Conservation (phyloP, 2,113 vertebrate species). For the Aldabrachelys gigantea region DNA sequence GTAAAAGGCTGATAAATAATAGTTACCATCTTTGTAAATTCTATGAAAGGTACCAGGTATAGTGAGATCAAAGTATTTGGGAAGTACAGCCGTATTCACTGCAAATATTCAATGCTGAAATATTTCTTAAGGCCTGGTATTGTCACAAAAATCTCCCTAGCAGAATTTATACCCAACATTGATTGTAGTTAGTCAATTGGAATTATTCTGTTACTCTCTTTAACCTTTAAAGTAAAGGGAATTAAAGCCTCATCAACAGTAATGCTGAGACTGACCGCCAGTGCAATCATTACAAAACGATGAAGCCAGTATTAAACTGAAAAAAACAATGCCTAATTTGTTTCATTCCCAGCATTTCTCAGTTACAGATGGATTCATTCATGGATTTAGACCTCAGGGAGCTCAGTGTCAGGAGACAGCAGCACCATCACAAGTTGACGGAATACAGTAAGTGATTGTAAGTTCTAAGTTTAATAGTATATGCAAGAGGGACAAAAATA, state of each 20-base stretch:
- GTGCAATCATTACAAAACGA: neutral
- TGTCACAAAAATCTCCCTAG: slow-evolving; percentile 27
- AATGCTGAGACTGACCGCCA: neutral
- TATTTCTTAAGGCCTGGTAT: neutral
- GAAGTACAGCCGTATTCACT: neutral
- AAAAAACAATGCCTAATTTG: slow-evolving; percentile 46
- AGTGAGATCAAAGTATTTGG: neutral
- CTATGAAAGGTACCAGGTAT: neutral
- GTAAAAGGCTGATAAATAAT: neutral
- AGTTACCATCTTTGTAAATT: neutral
- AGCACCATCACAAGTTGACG: slow-evolving; percentile 35
- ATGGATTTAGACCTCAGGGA: slow-evolving; percentile 5
- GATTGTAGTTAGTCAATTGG: slow-evolving; percentile 13
- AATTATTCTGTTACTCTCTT: neutral
- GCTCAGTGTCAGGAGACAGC: slow-evolving; percentile 28
- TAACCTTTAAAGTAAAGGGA: slow-evolving; percentile 13
- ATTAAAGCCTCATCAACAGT: slow-evolving; percentile 8
- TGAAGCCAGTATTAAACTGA: slow-evolving; percentile 36
- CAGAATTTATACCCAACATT: neutral
- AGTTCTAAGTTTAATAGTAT: neutral
- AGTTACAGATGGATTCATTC: slow-evolving; percentile 63
- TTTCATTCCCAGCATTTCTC: slow-evolving; percentile 35
- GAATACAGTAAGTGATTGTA: slow-evolving; percentile 17
- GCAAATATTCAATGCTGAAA: neutral
- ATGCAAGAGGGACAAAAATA: neutral